Percentiles rank a stretch among this genome's conserved stretches.
Conservation (phyloP, 2,113 vertebrate species). For the Ciconia stormi region DNA sequence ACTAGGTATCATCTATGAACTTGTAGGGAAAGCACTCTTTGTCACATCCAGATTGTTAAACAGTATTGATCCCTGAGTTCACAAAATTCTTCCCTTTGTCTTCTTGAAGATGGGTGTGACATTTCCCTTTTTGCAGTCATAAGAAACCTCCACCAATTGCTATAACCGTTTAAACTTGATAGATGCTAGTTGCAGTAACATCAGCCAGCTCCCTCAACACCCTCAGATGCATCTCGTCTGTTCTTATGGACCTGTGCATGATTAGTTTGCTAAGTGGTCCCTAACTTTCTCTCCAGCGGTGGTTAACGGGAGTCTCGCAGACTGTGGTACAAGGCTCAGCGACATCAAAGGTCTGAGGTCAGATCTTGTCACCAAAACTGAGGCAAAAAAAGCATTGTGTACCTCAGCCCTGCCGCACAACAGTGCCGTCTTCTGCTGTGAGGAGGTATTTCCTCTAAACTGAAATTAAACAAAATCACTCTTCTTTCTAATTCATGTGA, state of each 20-base stretch:
- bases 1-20: background rate
- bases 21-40: background rate
- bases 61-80: background rate
- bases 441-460: background rate
- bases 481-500: background rate
- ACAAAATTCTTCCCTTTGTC: background rate
- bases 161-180: background rate
- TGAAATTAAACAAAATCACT: background rate
- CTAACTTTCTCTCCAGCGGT: background rate
- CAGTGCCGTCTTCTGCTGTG: background rate
- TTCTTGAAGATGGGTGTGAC: background rate
- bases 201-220: background rate
- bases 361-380: background rate
- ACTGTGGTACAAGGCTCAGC: background rate
- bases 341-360: background rate
- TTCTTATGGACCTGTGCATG: background rate
- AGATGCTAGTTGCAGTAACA: background rate
- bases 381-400: fast-evolving
- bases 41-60: background rate
- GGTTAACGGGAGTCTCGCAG: background rate
- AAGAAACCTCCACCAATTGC: background rate
- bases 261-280: background rate
- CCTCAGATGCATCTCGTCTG: background rate
- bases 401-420: background rate
- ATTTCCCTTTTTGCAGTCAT: background rate